Base-by-base conservation (phyloP, 2,888 invertebrate genomes). In the Drosophila kuntzei region DNA sequence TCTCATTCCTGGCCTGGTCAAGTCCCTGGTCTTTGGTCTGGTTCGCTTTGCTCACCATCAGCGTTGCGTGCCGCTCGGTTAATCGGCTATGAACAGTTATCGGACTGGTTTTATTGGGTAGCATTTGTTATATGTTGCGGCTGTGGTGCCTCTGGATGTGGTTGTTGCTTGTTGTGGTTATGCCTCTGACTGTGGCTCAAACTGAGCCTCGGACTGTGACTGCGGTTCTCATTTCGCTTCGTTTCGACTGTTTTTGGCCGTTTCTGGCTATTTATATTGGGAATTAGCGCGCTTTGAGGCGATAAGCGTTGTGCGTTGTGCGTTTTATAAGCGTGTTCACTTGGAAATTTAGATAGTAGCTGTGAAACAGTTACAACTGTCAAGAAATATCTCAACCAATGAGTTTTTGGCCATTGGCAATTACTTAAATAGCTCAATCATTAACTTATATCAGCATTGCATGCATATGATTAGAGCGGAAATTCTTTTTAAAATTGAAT, bases 61-160 rank as follows among this genome's bases (percentile, higher is more conserved):
- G 61, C 53, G 37, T 46, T 84, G 89, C 85, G 85, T 89, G 87
- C 89, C 69, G 81, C 76, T 89, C 73, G 77, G 79, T 84, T 85
- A 85, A 85, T 85, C 87, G 87, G 81, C 84, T 84, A 85, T 85
- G 85, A 85, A 85, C 85, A 85, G 85, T 85, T 85, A 85, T 87
- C 85, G 87, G 89, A 85, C 85, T 87, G 89, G 85, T 85, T 85
- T 89, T 81, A 80, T 80, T 80, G 82, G 70, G 58, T 76, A 82
- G 83, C 83, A 76, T 80, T 80, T 83, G 76, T 73, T 80, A 82
- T 80, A 60, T 86, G 79, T 61, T 60, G 82, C 67, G 70, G 61
- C 76, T 62, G 25, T 22, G 43, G 25, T 22, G 43, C 20, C 27
- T 22, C 32, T 27, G 39, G n/a, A 34, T 49, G 29, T 25, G 44